A percentile compares a stretch with the other conserved stretches of the same genome.
Conservation (phyloP, 2,888 invertebrate genomes). For the Nowickia ferox region DNA sequence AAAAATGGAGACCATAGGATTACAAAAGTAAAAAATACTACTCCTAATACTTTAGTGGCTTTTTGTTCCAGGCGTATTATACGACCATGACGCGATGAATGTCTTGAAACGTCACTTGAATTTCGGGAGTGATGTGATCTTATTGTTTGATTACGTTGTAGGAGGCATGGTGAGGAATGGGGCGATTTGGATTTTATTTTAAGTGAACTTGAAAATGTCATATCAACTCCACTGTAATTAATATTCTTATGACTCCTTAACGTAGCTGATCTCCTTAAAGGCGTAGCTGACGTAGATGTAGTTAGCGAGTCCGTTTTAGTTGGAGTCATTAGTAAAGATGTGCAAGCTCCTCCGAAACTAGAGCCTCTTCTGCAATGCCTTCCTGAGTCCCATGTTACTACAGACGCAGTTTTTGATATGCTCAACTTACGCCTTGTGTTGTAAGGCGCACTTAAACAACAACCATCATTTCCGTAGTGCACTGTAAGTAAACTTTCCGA, state of each 20-base stretch:
- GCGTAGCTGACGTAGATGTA: constrained; percentile 78
- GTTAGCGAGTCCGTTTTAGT: constrained; percentile 78
- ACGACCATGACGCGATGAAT: constrained; percentile 91
- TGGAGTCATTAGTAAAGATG: constrained; percentile 85
- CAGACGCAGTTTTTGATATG: constrained; percentile 83
- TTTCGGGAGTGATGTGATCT: constrained; percentile 90
- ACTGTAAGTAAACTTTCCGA: constrained; percentile 75
- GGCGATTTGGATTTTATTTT: constrained; percentile 83
- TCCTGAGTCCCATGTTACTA: constrained; percentile 90
- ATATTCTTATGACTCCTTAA: constrained; percentile 84
- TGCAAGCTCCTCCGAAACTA: constrained; percentile 88
- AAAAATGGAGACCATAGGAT: constrained; percentile 98
- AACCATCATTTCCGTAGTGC: constrained; percentile 73
- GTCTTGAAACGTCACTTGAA: constrained; percentile 91
- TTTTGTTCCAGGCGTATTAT: constrained; percentile 96
- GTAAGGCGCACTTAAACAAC: constrained; percentile 83
- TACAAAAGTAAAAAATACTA: constrained; percentile 97
- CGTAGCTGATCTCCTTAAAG: constrained; percentile 86
- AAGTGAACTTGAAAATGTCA: constrained; percentile 43
- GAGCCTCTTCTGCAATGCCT: constrained; percentile 87
- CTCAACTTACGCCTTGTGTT: constrained; percentile 83
- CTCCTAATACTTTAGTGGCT: constrained; percentile 97
- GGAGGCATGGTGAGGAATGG: constrained; percentile 85
- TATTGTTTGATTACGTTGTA: constrained; percentile 85
- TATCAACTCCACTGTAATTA: constrained; percentile 75